Conservation (phyloP, 2,797 vertebrate genomes). For the Melanotaenia pygmaea region DNA sequence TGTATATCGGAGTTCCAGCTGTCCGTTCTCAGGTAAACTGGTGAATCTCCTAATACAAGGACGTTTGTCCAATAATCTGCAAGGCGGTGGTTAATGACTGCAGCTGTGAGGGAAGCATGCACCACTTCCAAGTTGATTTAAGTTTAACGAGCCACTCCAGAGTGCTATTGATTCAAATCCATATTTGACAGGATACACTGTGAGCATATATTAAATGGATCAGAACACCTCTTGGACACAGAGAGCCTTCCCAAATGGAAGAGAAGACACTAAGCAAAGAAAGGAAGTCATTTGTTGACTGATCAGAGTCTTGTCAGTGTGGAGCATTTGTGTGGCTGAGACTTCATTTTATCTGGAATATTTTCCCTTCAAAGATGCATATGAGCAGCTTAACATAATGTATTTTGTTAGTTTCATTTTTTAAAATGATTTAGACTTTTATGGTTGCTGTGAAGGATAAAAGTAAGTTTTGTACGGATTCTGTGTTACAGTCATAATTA, state of each 20-base stretch:
- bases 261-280: constrained; percentile 68
- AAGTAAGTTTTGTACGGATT: not conserved
- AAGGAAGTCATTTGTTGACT: constrained; percentile 71
- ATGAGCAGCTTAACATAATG: not conserved
- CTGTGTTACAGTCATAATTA: not conserved
- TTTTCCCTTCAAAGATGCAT: constrained; percentile 33
- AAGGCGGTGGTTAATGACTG: constrained; percentile 85
- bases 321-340: constrained; percentile 26
- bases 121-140: constrained; percentile 88
- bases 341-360: constrained; percentile 44
- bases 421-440: not conserved
- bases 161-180: constrained; percentile 89
- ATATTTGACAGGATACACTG: constrained; percentile 88
- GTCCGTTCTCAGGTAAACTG: constrained; percentile 71
- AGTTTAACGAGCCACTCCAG: constrained; percentile 88
- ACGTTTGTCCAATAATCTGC: constrained; percentile 86
- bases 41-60: constrained; percentile 79
- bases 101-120: constrained; percentile 86
- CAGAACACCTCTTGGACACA: constrained; percentile 81
- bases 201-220: constrained; percentile 87
- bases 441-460: not conserved
- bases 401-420: not conserved
- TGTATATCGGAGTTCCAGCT: constrained; percentile 40
- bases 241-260: constrained; percentile 72
- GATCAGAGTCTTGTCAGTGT: constrained; percentile 51